These are phyloP conservation scores for Tetranychus piercei DNA, from an alignment of 2,888 invertebrate genomes.

Conservation along the genomic window DNA sequence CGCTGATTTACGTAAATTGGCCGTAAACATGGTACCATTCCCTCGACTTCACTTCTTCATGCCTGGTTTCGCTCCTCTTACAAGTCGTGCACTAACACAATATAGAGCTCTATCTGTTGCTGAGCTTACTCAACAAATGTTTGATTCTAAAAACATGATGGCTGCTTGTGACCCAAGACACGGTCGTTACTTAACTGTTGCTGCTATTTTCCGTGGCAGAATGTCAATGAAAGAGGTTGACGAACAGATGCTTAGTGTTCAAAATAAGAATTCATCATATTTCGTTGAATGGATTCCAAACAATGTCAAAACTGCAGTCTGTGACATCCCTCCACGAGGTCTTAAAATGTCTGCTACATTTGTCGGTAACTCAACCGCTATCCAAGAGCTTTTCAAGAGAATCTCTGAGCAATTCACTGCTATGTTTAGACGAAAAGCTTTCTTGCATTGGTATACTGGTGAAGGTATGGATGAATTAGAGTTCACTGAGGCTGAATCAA, in stretches of 20 bases:
- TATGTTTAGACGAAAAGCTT: constrained; percentile 89
- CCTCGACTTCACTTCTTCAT: constrained; percentile 44
- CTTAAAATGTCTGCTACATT: constrained; percentile 40
- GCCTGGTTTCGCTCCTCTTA: constrained; percentile 28
- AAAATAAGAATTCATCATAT: constrained; percentile 39
- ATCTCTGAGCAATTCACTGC: constrained; percentile 40
- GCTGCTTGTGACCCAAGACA: constrained; percentile 39
- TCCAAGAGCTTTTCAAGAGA: constrained; percentile 36
- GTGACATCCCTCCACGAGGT: constrained; percentile 40
- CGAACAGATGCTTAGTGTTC: constrained; percentile 40
- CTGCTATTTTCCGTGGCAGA: constrained; percentile 37
- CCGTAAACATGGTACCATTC: constrained; percentile 95
- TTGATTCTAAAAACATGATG: constrained; percentile 41
- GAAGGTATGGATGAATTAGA: constrained; percentile 97
- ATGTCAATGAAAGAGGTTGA: constrained; percentile 42
- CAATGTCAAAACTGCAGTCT: constrained; percentile 32
- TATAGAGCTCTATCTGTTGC: constrained; percentile 34
- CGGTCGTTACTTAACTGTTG: constrained; percentile 38
- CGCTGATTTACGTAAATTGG: constrained; percentile 72
- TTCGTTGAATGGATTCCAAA: constrained; percentile 39
- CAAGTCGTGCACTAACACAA: constrained; percentile 27
- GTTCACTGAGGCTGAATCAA: constrained; percentile 86
- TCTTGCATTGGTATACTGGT: constrained; percentile 93
- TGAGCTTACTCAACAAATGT: constrained; percentile 37
- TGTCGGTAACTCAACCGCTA: constrained; percentile 37